Conservation (phyloP, 92 coral and sea anemone genomes). For the Zoanthus sansibaricus region DNA sequence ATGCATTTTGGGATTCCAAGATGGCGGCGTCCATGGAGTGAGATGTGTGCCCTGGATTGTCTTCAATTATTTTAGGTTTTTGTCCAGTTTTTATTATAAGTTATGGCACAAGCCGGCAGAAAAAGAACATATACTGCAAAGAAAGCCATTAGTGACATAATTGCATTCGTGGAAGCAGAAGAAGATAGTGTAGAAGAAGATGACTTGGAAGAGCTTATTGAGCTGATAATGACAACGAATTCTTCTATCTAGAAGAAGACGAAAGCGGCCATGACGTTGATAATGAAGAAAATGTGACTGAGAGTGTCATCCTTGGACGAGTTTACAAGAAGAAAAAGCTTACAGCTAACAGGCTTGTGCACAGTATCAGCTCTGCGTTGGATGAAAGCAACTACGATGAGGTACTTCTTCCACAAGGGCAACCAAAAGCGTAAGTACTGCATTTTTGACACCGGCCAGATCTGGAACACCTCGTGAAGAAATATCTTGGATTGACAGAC, state of each 20-base stretch:
- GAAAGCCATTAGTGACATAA: constrained; percentile 4
- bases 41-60: too few relatives aligned
- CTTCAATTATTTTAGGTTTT: too few relatives aligned
- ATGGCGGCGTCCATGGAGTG: too few relatives aligned
- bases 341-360: constrained; percentile 9
- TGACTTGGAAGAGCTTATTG: constrained; percentile 23
- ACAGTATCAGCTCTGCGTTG: constrained; percentile 13
- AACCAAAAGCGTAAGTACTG: not conserved
- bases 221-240: not conserved
- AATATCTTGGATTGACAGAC: too few relatives aligned
- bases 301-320: not conserved
- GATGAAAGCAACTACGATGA: constrained; percentile 20
- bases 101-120: constrained; percentile 16
- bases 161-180: constrained; percentile 13
- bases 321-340: constrained; percentile 9
- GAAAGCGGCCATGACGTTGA: too few relatives aligned
- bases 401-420: not conserved
- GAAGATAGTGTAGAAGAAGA: constrained; percentile 11
- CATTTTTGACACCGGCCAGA: constrained; percentile 1
- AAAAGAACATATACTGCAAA: constrained; percentile 7
- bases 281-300: constrained; percentile 7
- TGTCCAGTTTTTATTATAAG: not conserved
- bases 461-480: too few relatives aligned
- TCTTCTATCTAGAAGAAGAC: not conserved
- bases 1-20: too few relatives aligned